Evolutionary conservation across 2,888 invertebrate species (phyloP).

Genomic region (Cryptosula pallasiana): DNA sequence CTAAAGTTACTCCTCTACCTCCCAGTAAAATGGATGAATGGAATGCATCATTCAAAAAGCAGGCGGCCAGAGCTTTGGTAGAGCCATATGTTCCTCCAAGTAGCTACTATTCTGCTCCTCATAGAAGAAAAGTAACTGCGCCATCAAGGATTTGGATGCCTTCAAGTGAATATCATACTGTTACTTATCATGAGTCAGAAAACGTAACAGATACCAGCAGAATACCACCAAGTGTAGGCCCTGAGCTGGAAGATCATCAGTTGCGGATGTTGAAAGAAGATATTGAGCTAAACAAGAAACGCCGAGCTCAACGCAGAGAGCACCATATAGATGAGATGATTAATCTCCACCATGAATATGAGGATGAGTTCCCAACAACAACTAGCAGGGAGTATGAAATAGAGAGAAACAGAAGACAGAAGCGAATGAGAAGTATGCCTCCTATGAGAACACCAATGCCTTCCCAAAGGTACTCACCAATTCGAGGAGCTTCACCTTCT

Average conservation of each 20-base stretch:
- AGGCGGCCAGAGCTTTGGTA: background rate
- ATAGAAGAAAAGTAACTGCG: background rate
- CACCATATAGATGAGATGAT: background rate
- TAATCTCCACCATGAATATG: background rate
- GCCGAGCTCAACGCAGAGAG: background rate
- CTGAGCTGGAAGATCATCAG: background rate
- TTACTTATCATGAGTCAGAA: background rate
- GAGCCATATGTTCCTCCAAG: background rate
- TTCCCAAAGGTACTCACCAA: background rate
- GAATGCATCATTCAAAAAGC: background rate
- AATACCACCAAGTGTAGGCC: background rate
- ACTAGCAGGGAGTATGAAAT: background rate
- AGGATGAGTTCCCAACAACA: background rate
- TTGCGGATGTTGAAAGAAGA: slow-evolving; percentile 11
- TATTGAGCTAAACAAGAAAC: background rate
- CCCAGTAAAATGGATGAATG: slow-evolving; percentile 5
- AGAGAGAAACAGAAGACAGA: background rate
- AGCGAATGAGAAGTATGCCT: slow-evolving; percentile 13
- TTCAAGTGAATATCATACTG: slow-evolving; percentile 11
- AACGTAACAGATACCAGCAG: background rate
- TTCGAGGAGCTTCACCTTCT: background rate
- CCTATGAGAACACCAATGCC: background rate
- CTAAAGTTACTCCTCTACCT: slow-evolving; percentile 1
- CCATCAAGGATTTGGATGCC: slow-evolving; percentile 19
- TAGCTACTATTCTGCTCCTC: slow-evolving; percentile 9